Base-by-base conservation (phyloP, 2,113 vertebrate genomes). In the Malurus melanocephalus region DNA sequence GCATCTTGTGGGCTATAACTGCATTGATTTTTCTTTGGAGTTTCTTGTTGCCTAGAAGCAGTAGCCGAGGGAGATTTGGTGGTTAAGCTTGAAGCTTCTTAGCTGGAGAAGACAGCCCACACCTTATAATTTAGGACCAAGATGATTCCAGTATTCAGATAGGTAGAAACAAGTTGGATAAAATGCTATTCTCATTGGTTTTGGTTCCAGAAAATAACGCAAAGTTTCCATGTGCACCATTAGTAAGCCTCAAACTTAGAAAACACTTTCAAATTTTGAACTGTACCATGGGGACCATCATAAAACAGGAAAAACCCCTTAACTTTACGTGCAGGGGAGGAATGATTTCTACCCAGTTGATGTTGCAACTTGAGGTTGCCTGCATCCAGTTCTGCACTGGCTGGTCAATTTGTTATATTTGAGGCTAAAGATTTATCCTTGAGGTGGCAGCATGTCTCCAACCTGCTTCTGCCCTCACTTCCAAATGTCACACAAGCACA, bases 41-140 rank as follows among this genome's bases (percentile, higher is more conserved):
- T 68, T 33, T 61, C 12, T 6, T 73, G 68, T 84, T 95, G 81
- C 87, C 79, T 87, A 57, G 85, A 92, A 94, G 93, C 85, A 85
- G 40, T 28, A 77, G 22, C 46, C 28, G 17, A 87, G 53, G 51
- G 92, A 82, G 33, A 30, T 62, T 38, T 69, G 33, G 27, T 64
- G 35, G 43, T n/a, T 82, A 85, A 85, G 48, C 40, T 35, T 87
- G 64, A 80, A 88, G 74, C 7, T 75, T 30, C 52, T 65, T 42
- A 74, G 15, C n/a, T 51, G 53, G n/a, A 88, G 64, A 80, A 80
- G 51, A 53, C 35, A 78, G 14, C 80, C 68, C 8, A 78, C 57
- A 49, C 9, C 24, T 77, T 92, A 61, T 33, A 72, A 65, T 43
- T 53, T 28, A 72, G 23, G 53, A 72, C 26, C 28, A 83, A 51